phyloP scores from a whole-genome alignment of 2,113 vertebrate species.

The Paracanthobrama guichenoti region DNA sequence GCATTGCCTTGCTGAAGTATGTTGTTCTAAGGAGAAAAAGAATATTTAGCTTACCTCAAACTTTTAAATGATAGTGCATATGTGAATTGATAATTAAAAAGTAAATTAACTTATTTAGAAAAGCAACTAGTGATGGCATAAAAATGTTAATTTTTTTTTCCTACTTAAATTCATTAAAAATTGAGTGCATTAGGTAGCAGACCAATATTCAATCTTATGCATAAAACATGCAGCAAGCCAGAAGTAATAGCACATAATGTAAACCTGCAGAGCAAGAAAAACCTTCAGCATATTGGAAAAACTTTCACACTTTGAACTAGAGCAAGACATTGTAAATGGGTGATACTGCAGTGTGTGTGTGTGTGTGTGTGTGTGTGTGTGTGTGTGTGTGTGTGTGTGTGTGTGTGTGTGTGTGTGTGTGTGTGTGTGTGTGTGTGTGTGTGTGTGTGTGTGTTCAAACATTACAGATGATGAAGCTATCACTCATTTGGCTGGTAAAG shows the following conservation, averaged over 20 bases:
- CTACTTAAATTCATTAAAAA: neutral
- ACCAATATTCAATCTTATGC: neutral
- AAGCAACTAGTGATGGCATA: neutral
- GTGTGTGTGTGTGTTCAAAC: neutral
- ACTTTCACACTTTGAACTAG: neutral
- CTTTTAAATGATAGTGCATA: neutral
- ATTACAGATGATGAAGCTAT: conserved; percentile 12
- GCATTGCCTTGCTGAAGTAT: neutral
- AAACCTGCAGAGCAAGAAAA: neutral
- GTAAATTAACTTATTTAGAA: neutral
- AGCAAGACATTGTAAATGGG: neutral
- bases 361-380: too few relatives aligned
- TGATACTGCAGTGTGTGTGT: too few relatives aligned
- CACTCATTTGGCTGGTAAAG: conserved; percentile 12
- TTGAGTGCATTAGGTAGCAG: neutral
- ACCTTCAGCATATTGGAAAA: neutral
- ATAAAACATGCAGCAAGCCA: neutral
- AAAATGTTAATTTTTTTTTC: neutral
- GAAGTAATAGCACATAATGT: neutral
- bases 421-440: too few relatives aligned
- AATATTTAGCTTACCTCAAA: neutral
- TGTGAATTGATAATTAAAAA: neutral
- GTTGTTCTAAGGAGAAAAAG: neutral
- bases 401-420: neutral
- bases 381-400: too few relatives aligned